Evolutionary conservation across 1,140 invertebrate genomes (phyloP).

Genomic region (Phortica variegata): DNA sequence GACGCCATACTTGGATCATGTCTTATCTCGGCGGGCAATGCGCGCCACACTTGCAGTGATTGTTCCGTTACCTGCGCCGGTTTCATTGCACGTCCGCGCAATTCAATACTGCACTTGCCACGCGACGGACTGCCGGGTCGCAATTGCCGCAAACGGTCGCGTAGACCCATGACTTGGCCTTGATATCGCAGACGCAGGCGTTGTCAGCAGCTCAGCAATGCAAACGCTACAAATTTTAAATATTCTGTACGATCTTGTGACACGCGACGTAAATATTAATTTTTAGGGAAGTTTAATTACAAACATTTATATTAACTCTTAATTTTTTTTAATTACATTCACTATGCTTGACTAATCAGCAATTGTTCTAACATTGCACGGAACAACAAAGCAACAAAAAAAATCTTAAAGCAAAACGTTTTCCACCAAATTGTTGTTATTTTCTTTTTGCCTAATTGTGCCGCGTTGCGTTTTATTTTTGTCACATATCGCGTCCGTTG

Average conservation of each 20-base stretch:
- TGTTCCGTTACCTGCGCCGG: conserved; percentile 62
- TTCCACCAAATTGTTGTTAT: too few species aligned
- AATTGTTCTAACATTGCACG: too few species aligned
- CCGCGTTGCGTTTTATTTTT: conserved; percentile 23
- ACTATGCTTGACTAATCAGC: neutral
- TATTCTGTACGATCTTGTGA: neutral
- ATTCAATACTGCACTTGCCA: conserved; percentile 22
- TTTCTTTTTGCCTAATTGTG: neutral
- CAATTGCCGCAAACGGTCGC: conserved; percentile 32
- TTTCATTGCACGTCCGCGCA: conserved; percentile 14
- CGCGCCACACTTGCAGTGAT: conserved; percentile 63
- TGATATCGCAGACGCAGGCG: too few species aligned
- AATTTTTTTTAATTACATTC: neutral
- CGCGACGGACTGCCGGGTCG: conserved; percentile 33
- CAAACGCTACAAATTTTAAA: too few species aligned
- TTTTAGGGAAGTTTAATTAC: neutral
- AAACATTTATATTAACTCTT: neutral
- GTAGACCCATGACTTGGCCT: conserved; percentile 40
- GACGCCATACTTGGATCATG: conserved; percentile 64
- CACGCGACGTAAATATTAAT: neutral
- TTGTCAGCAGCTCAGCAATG: too few species aligned
- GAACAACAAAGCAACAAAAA: too few species aligned
- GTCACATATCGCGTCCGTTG: conserved; percentile 17
- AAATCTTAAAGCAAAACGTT: too few species aligned
- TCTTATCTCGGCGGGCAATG: conserved; percentile 64